Conservation (phyloP, 2,797 vertebrate genomes). For the Leptodactylus fallax region DNA sequence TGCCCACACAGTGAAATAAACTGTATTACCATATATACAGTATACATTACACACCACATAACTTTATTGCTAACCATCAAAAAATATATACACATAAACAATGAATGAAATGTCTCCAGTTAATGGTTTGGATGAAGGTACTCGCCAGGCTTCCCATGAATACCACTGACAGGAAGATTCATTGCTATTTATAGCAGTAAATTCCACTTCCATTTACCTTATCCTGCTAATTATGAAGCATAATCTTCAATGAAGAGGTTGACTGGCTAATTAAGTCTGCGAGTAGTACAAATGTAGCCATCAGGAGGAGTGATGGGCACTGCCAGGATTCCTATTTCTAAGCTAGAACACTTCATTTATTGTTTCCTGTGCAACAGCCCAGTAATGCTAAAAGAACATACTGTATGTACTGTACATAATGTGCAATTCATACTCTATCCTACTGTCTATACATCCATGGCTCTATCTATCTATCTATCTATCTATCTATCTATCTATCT, state of each 20-base stretch:
- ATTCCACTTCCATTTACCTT: conserved; percentile 36
- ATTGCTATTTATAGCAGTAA: conserved; percentile 42
- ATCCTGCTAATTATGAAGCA: not conserved
- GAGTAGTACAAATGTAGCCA: conserved; percentile 28
- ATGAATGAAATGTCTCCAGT: not conserved
- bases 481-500: not conserved
- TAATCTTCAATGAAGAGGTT: not conserved
- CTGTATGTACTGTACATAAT: no score
- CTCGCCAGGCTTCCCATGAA: conserved; percentile 8
- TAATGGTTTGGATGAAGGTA: conserved; percentile 23
- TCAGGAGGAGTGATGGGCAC: conserved; percentile 26
- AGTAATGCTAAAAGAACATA: not conserved
- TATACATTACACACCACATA: not conserved
- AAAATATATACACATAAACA: not conserved
- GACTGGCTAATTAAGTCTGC: conserved; percentile 45
- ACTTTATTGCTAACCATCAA: no score
- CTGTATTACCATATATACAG: not conserved
- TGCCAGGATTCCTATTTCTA: not conserved
- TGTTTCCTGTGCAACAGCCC: not conserved
- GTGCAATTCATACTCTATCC: no score
- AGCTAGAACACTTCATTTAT: not conserved
- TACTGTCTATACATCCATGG: no score
- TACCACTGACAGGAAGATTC: conserved; percentile 12
- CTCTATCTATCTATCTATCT: not conserved
- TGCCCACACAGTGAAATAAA: no score